A percentile compares a stretch with the other conserved stretches of the same genome.
phyloP scores from a whole-genome alignment of 2,113 vertebrate genomes.

The Crotalus horridus region DNA sequence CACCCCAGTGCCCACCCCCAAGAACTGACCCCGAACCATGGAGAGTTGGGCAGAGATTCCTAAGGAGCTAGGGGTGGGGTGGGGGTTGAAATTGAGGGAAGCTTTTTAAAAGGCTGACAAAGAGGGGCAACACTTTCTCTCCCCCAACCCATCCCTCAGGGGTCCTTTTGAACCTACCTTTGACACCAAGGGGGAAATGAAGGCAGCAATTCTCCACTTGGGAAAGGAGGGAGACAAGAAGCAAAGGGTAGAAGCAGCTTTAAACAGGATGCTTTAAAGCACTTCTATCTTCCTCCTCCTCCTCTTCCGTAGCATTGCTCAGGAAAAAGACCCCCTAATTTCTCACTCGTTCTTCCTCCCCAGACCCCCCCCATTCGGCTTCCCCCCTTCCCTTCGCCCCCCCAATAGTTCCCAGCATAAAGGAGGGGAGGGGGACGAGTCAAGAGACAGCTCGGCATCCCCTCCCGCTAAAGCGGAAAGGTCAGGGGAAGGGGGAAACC shows the following conservation, averaged over 20 bases:
- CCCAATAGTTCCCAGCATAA: not conserved
- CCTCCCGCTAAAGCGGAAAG: not conserved
- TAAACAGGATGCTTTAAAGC: not conserved
- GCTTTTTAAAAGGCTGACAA: slow-evolving; percentile 58
- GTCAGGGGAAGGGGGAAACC: not conserved
- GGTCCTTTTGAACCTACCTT: not conserved
- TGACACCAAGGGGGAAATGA: slow-evolving; percentile 45
- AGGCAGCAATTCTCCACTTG: slow-evolving; percentile 68
- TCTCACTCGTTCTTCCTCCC: not conserved
- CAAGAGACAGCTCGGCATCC: not conserved
- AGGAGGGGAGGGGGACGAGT: not conserved
- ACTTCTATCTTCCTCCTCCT: not conserved
- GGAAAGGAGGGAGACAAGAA: not conserved
- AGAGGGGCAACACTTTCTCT: slow-evolving; percentile 73
- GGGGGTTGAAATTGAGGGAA: slow-evolving; percentile 72
- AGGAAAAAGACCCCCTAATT: not conserved
- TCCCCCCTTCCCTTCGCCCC: not conserved
- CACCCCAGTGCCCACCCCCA: slow-evolving; percentile 43
- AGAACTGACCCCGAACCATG: slow-evolving; percentile 74
- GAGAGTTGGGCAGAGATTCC: slow-evolving; percentile 71
- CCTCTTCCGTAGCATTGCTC: not conserved
- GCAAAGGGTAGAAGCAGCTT: not conserved
- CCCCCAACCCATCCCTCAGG: not conserved
- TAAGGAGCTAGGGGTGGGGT: slow-evolving; percentile 65
- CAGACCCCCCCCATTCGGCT: not conserved